Base-by-base conservation (phyloP, 2,888 invertebrate genomes). In the Craniophora ligustri region DNA sequence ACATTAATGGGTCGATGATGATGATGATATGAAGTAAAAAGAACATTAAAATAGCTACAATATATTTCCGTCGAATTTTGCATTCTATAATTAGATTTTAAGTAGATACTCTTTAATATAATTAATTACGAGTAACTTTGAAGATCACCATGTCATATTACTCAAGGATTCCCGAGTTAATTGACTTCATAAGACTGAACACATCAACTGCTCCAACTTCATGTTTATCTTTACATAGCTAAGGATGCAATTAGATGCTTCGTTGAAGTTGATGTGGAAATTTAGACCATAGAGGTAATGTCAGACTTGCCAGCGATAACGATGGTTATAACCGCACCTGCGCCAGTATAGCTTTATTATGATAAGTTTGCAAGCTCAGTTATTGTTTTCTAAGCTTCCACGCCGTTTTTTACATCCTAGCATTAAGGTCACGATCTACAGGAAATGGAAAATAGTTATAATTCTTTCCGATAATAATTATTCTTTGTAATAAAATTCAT, bases 381-480 rank as follows among this genome's bases (percentile, higher is more conserved):
- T 56, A 62, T 46, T 46, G 36, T 30, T 15, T 26, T 23, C 19
- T 34, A 40, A 57, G 49, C 23, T 26, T 40, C 34, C 14, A 31
- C 30, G 23, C n/a, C 38, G 13, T 21, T 31, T 28, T 32, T 39
- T 45, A 54, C 53, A 41, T 53, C 47, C 39, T 23, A 14, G 21
- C 16, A 47, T 41, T 54, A 49, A 38, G 34, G 48, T 18, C 35
- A n/a, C 11, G 47, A 31, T n/a, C n/a, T n/a, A n/a, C n/a, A n/a
- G n/a, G n/a, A n/a, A n/a, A n/a, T n/a, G n/a, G n/a, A n/a, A n/a
- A n/a, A n/a, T n/a, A n/a, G n/a, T n/a, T n/a, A n/a, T n/a, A n/a
- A n/a, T n/a, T n/a, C n/a, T n/a, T n/a, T n/a, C n/a, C n/a, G n/a
- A n/a, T n/a, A n/a, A n/a, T n/a, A n/a, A n/a, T n/a, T n/a, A n/a